phyloP scores from a whole-genome alignment of 2,797 vertebrate species.

The Danio choprae region DNA sequence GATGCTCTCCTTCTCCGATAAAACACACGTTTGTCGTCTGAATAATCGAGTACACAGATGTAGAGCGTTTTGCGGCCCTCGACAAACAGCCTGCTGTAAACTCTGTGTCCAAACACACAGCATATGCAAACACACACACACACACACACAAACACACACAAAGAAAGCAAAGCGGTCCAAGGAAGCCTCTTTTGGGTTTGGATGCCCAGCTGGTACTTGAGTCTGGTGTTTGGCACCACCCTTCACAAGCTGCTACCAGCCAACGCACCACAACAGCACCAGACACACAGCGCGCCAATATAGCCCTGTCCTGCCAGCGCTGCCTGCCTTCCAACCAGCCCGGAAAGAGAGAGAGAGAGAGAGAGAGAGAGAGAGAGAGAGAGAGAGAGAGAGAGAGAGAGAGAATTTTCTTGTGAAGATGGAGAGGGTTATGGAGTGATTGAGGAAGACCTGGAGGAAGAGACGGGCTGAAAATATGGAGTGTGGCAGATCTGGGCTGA shows the following conservation, averaged over 20 bases:
- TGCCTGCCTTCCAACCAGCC: conserved; percentile 40
- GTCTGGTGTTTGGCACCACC: conserved; percentile 50
- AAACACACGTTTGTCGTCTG: conserved; percentile 35
- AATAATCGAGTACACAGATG: conserved; percentile 65
- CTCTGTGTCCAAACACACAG: conserved; percentile 51
- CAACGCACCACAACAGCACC: conserved; percentile 71
- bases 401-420: conserved; percentile 6
- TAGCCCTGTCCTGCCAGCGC: conserved; percentile 30
- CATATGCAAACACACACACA: conserved; percentile 33
- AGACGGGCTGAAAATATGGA: background rate
- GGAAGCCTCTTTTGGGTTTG: conserved; percentile 42
- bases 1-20: conserved; percentile 12
- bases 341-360: conserved; percentile 10
- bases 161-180: conserved; percentile 62
- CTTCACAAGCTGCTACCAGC: conserved; percentile 70
- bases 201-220: conserved; percentile 66
- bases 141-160: conserved; percentile 49
- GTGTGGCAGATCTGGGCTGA: background rate
- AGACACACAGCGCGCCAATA: conserved; percentile 65
- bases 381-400: conserved; percentile 13
- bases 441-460: conserved; percentile 9
- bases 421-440: background rate
- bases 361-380: conserved; percentile 12
- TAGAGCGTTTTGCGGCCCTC: conserved; percentile 40
- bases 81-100: conserved; percentile 38